These are phyloP conservation scores for Gastrophryne carolinensis DNA, from an alignment of 2,797 vertebrate genomes.

Conservation along the genomic window DNA sequence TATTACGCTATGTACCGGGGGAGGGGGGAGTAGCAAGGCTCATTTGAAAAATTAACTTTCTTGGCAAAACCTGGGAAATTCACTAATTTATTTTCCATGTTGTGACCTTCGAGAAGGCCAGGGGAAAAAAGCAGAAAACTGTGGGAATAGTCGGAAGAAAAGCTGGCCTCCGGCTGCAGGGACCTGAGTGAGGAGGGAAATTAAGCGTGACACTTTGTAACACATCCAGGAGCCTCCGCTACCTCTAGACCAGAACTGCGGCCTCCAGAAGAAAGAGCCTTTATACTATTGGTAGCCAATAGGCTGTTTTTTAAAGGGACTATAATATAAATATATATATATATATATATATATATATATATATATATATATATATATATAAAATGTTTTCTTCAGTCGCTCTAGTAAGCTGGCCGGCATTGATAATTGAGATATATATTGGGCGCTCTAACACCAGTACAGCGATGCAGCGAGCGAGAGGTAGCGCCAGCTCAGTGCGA, in stretches of 20 bases:
- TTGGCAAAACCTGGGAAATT: conserved; percentile 40
- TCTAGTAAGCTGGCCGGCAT: too few species aligned
- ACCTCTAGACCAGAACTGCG: neutral
- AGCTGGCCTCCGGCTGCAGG: neutral
- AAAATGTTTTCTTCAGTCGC: too few species aligned
- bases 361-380: too few species aligned
- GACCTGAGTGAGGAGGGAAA: conserved; percentile 17
- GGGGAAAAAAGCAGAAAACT: conserved; percentile 20
- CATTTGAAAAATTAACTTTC: conserved; percentile 39
- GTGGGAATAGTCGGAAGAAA: conserved; percentile 36
- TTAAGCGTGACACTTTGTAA: conserved; percentile 37
- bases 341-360: too few species aligned
- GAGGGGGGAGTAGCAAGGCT: neutral
- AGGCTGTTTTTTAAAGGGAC: too few species aligned
- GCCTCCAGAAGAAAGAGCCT: too few species aligned
- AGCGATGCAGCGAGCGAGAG: too few species aligned
- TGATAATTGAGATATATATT: too few species aligned
- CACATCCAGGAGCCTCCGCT: conserved; percentile 9
- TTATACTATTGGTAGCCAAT: too few species aligned
- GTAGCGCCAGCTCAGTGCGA: too few species aligned
- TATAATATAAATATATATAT: too few species aligned
- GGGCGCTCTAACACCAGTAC: too few species aligned
- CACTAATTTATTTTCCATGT: conserved; percentile 47
- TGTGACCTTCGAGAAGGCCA: conserved; percentile 39
- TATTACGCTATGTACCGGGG: conserved; percentile 12